Evolutionary conservation across 2,113 vertebrate genomes (phyloP), one percentile per base, ranked within the genome.

Genomic region (Thymallus thymallus): DNA sequence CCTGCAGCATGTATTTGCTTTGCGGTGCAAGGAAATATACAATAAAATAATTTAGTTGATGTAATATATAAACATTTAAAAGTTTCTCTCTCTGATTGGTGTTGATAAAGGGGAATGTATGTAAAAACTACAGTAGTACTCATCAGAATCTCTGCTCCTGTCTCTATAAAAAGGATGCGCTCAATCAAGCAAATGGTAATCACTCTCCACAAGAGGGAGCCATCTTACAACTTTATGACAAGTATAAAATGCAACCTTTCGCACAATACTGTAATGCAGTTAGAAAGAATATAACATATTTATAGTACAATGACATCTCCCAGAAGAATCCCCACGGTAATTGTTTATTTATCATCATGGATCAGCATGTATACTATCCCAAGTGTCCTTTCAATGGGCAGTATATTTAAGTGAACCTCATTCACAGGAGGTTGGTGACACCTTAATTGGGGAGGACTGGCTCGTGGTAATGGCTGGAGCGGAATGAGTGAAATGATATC

Each of bases 311-410:
- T 10, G 35, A 41, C 35, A 12, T 41, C 35, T 41, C 9, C 35
- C 35, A 41, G 35, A 41, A 1, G 9, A 41, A 41, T 41, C 35
- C 67, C 69, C 7, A 60, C 73, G 69, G 71, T 81, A 75, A 41
- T 41, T 29, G 32, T 76, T 86, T 77, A 82, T 85, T 84, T 76
- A 71, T 68, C 35, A 41, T 41, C 9, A 71, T 68, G 68, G 72
- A 75, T 74, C 58, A 77, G 64, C 24, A 64, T 80, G 12, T 61
- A 69, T 72, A 2, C 4, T 71, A 71, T 80, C 87, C 72, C 75
- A 71, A 32, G 75, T 68, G 77, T 83, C 76, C 7, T 0, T 35
- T 51, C 87, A 85, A 89, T 87, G 80, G 84, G 90, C 85, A 85
- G 63, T 24, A 73, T 71, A 76, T 87, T 86, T 81, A 77, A 84